These are phyloP conservation scores for Drosophila elegans DNA, from an alignment of 1,140 invertebrate species.

Conservation along the genomic window DNA sequence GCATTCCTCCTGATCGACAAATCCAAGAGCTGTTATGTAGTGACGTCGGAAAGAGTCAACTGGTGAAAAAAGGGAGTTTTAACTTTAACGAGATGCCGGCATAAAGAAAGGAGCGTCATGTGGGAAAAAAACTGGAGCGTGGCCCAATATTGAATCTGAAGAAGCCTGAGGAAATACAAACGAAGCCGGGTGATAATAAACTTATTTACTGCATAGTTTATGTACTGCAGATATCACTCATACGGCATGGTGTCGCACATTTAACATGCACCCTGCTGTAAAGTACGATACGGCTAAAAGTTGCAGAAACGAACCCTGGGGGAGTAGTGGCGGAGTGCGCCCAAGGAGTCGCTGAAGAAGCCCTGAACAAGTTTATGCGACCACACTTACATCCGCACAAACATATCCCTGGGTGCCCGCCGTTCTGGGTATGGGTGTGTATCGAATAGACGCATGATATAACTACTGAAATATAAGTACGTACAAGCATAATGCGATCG, in stretches of 20 bases:
- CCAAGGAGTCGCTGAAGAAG: background rate
- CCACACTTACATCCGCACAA: constrained; percentile 22
- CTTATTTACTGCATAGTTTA: constrained; percentile 81
- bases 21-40: background rate
- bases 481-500: constrained; percentile 81
- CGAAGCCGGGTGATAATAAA: constrained; percentile 63
- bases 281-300: constrained; percentile 68
- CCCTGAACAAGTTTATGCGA: constrained; percentile 23
- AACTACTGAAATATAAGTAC: constrained; percentile 75
- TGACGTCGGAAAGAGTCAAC: background rate
- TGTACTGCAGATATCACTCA: constrained; percentile 73
- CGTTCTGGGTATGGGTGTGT: constrained; percentile 13
- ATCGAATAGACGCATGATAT: constrained; percentile 61
- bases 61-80: background rate
- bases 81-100: background rate
- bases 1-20: background rate
- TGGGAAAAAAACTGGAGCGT: background rate
- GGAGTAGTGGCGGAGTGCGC: too few species aligned
- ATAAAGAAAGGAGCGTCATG: too few species aligned
- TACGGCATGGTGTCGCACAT: constrained; percentile 75
- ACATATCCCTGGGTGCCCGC: background rate
- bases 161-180: constrained; percentile 20
- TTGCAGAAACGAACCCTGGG: constrained; percentile 12
- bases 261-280: constrained; percentile 77
- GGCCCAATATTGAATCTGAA: constrained; percentile 21